These are phyloP conservation scores for Acestrorhynchus altus DNA, from an alignment of 2,797 vertebrate species.

Conservation along the genomic window DNA sequence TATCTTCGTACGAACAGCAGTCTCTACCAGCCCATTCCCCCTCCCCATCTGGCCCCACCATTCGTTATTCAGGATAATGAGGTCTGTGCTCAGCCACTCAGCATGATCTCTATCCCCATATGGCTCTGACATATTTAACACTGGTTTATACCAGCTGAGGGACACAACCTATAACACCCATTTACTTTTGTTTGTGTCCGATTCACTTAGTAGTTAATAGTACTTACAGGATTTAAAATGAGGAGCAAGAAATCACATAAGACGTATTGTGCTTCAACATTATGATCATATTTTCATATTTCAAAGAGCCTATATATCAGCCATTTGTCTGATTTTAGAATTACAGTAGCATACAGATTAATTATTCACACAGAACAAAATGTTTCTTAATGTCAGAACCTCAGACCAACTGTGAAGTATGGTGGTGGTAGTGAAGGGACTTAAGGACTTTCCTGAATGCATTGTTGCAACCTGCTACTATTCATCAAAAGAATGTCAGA, in stretches of 20 bases:
- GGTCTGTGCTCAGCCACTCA: slow-evolving; percentile 15
- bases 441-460: too few relatives aligned
- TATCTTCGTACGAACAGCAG: not conserved
- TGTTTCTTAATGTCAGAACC: too few relatives aligned
- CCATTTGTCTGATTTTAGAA: too few relatives aligned
- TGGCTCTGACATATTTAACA: slow-evolving; percentile 13
- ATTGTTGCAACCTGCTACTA: too few relatives aligned
- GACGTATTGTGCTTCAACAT: not conserved
- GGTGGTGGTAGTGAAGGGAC: too few relatives aligned
- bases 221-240: not conserved
- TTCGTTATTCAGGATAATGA: slow-evolving; percentile 14
- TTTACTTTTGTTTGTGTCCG: not conserved
- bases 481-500: too few relatives aligned
- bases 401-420: too few relatives aligned
- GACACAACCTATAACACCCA: not conserved
- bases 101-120: slow-evolving; percentile 15
- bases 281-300: not conserved
- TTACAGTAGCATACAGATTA: too few relatives aligned
- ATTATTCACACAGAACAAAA: too few relatives aligned
- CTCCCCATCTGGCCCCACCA: slow-evolving; percentile 16
- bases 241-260: not conserved
- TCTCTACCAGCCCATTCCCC: not conserved
- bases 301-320: not conserved
- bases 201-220: not conserved
- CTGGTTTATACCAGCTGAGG: not conserved